Percentiles rank a stretch among this genome's conserved stretches.
phyloP scores from a whole-genome alignment of 1,140 invertebrate species.

The Euwallacea fornicatus region DNA sequence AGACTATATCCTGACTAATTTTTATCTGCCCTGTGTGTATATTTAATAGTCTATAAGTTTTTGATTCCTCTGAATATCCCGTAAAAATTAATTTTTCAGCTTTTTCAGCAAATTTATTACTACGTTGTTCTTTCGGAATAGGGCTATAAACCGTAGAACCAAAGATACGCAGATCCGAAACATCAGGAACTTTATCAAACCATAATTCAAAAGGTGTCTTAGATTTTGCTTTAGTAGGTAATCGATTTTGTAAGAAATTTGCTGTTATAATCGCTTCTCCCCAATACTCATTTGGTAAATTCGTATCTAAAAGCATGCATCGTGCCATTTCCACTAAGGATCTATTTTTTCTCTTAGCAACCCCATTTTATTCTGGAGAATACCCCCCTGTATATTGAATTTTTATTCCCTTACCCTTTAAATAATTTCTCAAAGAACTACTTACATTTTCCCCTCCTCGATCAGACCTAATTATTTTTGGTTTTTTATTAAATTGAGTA shows the following conservation, averaged over 20 bases:
- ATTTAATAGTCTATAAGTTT: too few relatives aligned
- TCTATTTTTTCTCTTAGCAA: constrained; percentile 11
- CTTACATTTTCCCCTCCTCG: constrained; percentile 3
- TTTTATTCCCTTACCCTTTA: constrained; percentile 15
- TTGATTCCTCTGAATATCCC: too few relatives aligned
- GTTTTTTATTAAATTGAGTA: too few relatives aligned
- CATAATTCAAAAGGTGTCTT: constrained; percentile 27
- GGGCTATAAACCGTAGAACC: too few relatives aligned
- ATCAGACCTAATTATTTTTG: constrained; percentile 1
- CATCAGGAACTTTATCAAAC: constrained; percentile 33
- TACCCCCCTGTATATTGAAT: constrained; percentile 9
- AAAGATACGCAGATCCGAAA: too few relatives aligned
- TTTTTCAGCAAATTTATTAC: too few relatives aligned
- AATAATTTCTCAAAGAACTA: background rate
- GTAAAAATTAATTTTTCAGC: too few relatives aligned
- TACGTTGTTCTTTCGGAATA: too few relatives aligned
- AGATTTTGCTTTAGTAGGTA: constrained; percentile 9
- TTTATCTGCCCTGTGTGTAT: too few relatives aligned
- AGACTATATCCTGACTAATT: too few relatives aligned
- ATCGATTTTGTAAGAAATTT: constrained; percentile 10
- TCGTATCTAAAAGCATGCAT: constrained; percentile 8
- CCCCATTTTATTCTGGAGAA: constrained; percentile 24
- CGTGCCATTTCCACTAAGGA: constrained; percentile 11
- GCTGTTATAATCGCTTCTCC: constrained; percentile 18
- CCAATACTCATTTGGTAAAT: constrained; percentile 14